Evolutionary conservation across 1,140 invertebrate species (phyloP).

Genomic region (Melanaphis sacchari): DNA sequence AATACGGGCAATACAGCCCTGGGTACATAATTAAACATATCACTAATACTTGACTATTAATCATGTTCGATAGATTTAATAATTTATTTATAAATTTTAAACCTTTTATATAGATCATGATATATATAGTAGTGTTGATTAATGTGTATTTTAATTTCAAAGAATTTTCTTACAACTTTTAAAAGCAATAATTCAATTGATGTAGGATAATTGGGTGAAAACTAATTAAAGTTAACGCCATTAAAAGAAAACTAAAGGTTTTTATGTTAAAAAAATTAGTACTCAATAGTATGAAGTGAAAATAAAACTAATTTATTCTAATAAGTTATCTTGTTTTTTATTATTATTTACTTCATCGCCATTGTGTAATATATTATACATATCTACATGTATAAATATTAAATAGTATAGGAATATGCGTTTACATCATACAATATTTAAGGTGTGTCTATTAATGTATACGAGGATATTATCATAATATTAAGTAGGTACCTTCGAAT

Average conservation of each 20-base stretch:
- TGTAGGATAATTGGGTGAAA: neutral
- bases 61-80: neutral
- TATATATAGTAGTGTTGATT: neutral
- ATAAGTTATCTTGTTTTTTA: neutral
- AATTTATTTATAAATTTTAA: slow-evolving; percentile 19
- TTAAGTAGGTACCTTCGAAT: too few species aligned
- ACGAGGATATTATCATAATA: too few species aligned
- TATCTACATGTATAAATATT: too few species aligned
- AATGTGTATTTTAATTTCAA: neutral
- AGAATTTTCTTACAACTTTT: neutral
- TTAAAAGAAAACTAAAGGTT: neutral
- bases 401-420: too few species aligned
- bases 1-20: too few species aligned
- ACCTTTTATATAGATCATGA: neutral
- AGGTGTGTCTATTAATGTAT: too few species aligned
- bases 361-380: too few species aligned
- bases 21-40: neutral
- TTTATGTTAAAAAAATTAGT: neutral
- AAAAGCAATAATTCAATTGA: neutral
- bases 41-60: neutral
- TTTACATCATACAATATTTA: too few species aligned
- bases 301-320: neutral
- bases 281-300: neutral
- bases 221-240: neutral
- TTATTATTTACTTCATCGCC: neutral